Evolutionary conservation across 2,888 invertebrate genomes (phyloP).

Genomic region (Laothoe populi): DNA sequence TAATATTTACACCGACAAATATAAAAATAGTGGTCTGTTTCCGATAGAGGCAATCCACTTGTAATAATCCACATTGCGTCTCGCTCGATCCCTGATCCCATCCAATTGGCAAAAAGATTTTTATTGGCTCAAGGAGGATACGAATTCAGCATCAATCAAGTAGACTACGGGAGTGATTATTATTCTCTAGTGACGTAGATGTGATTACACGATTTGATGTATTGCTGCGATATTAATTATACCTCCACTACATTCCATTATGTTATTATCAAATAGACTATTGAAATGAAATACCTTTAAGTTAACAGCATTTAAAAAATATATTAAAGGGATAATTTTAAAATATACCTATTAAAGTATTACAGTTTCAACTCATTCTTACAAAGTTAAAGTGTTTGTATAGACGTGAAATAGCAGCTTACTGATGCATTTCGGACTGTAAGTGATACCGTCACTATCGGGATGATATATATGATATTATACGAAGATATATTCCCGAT

Average conservation of each 20-base stretch:
- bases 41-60: slow-evolving; percentile 50
- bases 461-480: too few species aligned
- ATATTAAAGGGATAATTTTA: too few species aligned
- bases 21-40: slow-evolving; percentile 15
- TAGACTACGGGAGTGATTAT: slow-evolving; percentile 63
- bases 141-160: slow-evolving; percentile 67
- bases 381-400: too few species aligned
- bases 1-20: neutral
- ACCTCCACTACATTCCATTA: neutral
- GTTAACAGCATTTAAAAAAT: too few species aligned
- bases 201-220: slow-evolving; percentile 50
- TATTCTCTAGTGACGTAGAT: slow-evolving; percentile 51
- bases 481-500: too few species aligned
- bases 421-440: too few species aligned
- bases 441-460: too few species aligned
- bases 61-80: slow-evolving; percentile 59
- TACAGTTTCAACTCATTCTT: too few species aligned
- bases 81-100: slow-evolving; percentile 57
- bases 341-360: too few species aligned
- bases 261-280: too few species aligned
- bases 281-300: too few species aligned
- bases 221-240: slow-evolving; percentile 30
- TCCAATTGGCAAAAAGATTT: slow-evolving; percentile 74
- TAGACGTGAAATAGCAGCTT: too few species aligned
- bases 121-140: slow-evolving; percentile 70